Evolutionary conservation across 1,140 invertebrate species (phyloP), one percentile per base, ranked within the genome.

Genomic region (Proctacanthus coquilletti): DNA sequence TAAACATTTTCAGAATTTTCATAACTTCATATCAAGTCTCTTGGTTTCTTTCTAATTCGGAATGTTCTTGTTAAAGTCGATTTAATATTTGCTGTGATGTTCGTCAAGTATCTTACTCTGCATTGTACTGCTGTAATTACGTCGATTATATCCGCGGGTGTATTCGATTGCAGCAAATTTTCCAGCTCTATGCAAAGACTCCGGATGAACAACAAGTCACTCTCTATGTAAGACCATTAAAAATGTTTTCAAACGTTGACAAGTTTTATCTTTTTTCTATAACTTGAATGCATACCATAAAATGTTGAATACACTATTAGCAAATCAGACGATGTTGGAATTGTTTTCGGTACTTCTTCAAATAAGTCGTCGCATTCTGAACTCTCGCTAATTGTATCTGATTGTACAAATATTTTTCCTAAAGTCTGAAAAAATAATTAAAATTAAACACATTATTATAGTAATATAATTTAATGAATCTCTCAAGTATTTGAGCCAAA

Each of bases 181-280:
- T 64, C 51, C 0, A 85, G 54, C 4, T 74, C 68, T 1, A 65
- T 43, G 42, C 70, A 75, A 6, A 85, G 50, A 1, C 71, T 69
- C 55, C 84, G 80, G 21, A 85, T 72, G 50, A 84, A 84, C 82
- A 81, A 85, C 1, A 77, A 78, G 2, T 76, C 76, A 21, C 63
- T 63, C 8, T 68, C 66, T 4, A 69, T 69, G 51, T 83, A 80
- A 21, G 80, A 61, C 66, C 80, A 81, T 0, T 78, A 80, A 45
- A 68, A 82, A 53, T 65, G 75, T n/a, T n/a, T n/a, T n/a, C n/a
- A n/a, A n/a, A n/a, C n/a, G n/a, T n/a, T n/a, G n/a, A n/a, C n/a
- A n/a, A n/a, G n/a, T n/a, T n/a, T n/a, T n/a, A n/a, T n/a, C n/a
- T n/a, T n/a, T n/a, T n/a, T n/a, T n/a, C n/a, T 37, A 74, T 77